These are phyloP conservation scores for Cottus gobio DNA, from an alignment of 2,113 vertebrate genomes.

Conservation along the genomic window DNA sequence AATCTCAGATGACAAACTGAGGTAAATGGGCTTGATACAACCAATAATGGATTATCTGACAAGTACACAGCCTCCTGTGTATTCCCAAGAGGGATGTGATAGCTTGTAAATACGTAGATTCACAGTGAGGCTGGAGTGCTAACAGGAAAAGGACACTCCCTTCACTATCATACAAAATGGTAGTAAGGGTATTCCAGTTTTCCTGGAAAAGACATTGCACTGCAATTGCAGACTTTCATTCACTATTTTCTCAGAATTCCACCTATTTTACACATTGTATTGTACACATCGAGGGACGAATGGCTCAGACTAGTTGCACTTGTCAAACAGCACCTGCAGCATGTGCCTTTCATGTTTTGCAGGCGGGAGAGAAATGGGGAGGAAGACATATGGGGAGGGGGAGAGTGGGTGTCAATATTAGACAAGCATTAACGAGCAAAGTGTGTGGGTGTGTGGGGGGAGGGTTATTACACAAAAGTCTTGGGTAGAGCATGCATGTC, in stretches of 20 bases:
- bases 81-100: constrained; percentile 26
- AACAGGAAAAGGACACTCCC: constrained; percentile 5
- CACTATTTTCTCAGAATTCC: constrained; percentile 1
- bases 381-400: not conserved
- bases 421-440: constrained; percentile 61
- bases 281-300: constrained; percentile 57
- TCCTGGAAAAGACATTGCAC: no score
- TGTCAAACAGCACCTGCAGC: constrained; percentile 76
- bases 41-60: constrained; percentile 46
- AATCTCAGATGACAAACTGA: constrained; percentile 49
- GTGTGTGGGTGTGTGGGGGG: not conserved
- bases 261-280: no score
- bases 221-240: not conserved
- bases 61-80: constrained; percentile 32
- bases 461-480: constrained; percentile 32
- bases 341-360: constrained; percentile 50
- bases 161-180: constrained; percentile 8
- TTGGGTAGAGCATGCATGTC: constrained; percentile 52
- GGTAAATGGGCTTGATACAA: constrained; percentile 52
- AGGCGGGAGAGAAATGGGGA: constrained; percentile 5
- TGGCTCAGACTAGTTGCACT: constrained; percentile 68
- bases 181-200: no score
- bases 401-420: constrained; percentile 42
- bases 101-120: constrained; percentile 47
- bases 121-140: not conserved